Evolutionary conservation across 2,888 invertebrate species (phyloP).

Genomic region (Drosophila sordidula): DNA sequence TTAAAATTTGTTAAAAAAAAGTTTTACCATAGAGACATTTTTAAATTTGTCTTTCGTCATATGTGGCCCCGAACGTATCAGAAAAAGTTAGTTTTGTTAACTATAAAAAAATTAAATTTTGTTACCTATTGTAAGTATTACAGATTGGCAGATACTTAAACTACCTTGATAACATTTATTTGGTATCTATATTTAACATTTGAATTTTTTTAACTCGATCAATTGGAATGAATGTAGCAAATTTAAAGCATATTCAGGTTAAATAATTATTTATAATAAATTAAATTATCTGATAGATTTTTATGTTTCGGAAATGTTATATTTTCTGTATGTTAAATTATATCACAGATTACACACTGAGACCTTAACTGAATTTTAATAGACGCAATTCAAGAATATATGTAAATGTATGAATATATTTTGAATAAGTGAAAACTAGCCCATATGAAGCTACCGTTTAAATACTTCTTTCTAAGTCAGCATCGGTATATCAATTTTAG

Average conservation of each 20-base stretch:
- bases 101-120: too few relatives aligned
- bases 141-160: constrained; percentile 1
- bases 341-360: constrained; percentile 52
- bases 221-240: constrained; percentile 13
- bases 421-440: constrained; percentile 27
- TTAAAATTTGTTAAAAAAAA: too few relatives aligned
- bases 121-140: background rate
- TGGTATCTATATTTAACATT: background rate
- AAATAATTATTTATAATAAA: too few relatives aligned
- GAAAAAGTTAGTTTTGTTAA: too few relatives aligned
- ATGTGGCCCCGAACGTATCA: too few relatives aligned
- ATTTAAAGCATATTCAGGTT: constrained; percentile 5
- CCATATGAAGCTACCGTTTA: constrained; percentile 30
- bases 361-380: constrained; percentile 43
- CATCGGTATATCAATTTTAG: constrained; percentile 36
- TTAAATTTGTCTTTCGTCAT: too few relatives aligned
- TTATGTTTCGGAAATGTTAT: background rate
- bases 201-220: background rate
- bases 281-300: constrained; percentile 2
- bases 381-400: constrained; percentile 13
- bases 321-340: constrained; percentile 30
- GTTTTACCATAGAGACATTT: too few relatives aligned
- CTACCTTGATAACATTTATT: background rate
- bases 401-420: constrained; percentile 4
- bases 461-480: constrained; percentile 42